phyloP scores from a whole-genome alignment of 2,888 invertebrate genomes.

The Oxycera nigricornis region DNA sequence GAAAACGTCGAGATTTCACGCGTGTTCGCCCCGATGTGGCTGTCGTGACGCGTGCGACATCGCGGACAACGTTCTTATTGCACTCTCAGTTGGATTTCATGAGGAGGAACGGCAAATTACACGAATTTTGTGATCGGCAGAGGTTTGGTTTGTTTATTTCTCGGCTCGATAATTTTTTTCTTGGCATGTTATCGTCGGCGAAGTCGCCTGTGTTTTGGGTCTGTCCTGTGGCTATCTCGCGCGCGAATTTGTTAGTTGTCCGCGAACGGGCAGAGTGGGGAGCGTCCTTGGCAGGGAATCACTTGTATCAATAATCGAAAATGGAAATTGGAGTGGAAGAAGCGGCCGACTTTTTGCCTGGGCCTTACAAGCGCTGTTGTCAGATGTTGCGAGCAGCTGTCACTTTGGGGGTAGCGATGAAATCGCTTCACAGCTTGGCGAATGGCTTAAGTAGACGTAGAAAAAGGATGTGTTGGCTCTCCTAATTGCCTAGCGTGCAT shows the following conservation, averaged over 20 bases:
- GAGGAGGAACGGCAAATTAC: conserved; percentile 9
- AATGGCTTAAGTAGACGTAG: no score
- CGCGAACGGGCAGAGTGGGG: background rate
- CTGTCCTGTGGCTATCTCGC: conserved; percentile 3
- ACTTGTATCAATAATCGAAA: background rate
- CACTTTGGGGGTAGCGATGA: background rate
- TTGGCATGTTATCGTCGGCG: background rate
- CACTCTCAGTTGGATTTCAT: conserved; percentile 11
- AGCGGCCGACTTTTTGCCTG: conserved; percentile 10
- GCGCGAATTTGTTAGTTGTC: background rate
- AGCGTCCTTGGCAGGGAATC: background rate
- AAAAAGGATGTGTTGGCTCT: no score
- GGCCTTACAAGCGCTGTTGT: conserved; percentile 36
- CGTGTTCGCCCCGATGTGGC: background rate
- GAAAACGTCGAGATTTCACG: background rate
- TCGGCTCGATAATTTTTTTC: conserved; percentile 20
- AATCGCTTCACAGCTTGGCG: no score
- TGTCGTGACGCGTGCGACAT: conserved; percentile 25
- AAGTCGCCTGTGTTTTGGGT: conserved; percentile 7
- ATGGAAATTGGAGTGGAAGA: background rate
- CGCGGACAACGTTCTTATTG: background rate
- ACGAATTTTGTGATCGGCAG: conserved; percentile 11
- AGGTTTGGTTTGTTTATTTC: conserved; percentile 38
- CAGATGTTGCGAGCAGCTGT: conserved; percentile 33
- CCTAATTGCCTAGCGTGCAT: no score